These are phyloP conservation scores for Passerina amoena DNA, from an alignment of 2,113 vertebrate genomes.

Conservation along the genomic window DNA sequence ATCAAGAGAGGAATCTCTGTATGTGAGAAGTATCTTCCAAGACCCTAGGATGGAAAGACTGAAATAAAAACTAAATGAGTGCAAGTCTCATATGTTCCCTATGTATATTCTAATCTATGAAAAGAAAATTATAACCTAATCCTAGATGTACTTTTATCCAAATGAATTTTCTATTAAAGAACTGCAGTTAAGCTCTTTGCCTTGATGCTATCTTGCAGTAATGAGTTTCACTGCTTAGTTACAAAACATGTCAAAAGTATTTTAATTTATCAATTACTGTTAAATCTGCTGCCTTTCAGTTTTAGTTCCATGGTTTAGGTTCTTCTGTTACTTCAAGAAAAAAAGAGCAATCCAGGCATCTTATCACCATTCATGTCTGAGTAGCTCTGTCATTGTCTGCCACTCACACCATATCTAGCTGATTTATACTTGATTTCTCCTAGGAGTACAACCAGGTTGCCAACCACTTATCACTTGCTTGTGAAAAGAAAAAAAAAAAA, in stretches of 20 bases:
- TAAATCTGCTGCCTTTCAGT: not conserved
- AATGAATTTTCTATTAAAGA: conserved; percentile 25
- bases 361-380: not conserved
- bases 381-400: not conserved
- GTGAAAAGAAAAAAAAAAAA: not conserved
- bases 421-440: not conserved
- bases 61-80: not conserved
- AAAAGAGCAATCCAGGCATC: not conserved
- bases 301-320: not conserved
- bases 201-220: not conserved
- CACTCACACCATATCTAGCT: not conserved
- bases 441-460: not conserved
- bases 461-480: not conserved
- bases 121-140: conserved; percentile 32
- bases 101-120: not conserved
- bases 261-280: not conserved
- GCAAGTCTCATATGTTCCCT: not conserved
- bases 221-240: conserved; percentile 14
- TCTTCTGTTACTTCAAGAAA: not conserved
- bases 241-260: not conserved
- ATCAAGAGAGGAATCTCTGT: not conserved
- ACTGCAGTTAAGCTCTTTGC: not conserved
- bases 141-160: conserved; percentile 20
- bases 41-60: not conserved
- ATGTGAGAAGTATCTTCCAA: not conserved